phyloP scores from a whole-genome alignment of 2,113 vertebrate genomes.

The Odocoileus virginianus region DNA sequence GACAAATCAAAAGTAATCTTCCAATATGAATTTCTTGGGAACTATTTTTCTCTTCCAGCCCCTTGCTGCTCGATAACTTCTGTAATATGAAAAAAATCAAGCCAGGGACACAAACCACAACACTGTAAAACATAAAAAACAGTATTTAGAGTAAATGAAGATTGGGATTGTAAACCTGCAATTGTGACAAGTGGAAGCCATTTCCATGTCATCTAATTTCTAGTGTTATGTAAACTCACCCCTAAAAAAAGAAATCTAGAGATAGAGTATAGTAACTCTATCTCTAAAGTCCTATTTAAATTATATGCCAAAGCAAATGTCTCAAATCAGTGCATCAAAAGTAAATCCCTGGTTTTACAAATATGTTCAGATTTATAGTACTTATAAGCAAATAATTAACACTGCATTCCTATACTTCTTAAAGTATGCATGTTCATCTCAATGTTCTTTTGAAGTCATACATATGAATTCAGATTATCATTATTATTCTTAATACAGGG shows the following conservation, averaged over 20 bases:
- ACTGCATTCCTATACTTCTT: not conserved
- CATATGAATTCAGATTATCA: not conserved
- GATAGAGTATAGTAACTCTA: not conserved
- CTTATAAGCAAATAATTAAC: not conserved
- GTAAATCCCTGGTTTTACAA: not conserved
- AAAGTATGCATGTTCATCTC: not conserved
- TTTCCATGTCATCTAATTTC: not conserved
- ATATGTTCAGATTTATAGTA: not conserved
- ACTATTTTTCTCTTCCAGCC: not conserved
- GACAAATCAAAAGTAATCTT: conserved; percentile 12
- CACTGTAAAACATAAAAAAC: not conserved
- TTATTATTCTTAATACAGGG: conserved; percentile 79
- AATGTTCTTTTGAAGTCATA: not conserved
- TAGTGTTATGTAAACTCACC: not conserved
- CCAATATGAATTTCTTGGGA: not conserved
- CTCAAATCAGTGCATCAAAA: not conserved
- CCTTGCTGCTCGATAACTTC: not conserved
- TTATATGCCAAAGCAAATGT: not conserved
- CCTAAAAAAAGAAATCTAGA: not conserved
- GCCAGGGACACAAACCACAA: conserved; percentile 11
- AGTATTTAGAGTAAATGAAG: not conserved
- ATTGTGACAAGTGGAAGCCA: conserved; percentile 17
- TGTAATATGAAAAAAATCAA: not conserved
- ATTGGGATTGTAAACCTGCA: not conserved
- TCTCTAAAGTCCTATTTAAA: not conserved